Evolutionary conservation across 2,797 vertebrate species (phyloP), one percentile per base, ranked within the genome.

Genomic region (Falco berigora): DNA sequence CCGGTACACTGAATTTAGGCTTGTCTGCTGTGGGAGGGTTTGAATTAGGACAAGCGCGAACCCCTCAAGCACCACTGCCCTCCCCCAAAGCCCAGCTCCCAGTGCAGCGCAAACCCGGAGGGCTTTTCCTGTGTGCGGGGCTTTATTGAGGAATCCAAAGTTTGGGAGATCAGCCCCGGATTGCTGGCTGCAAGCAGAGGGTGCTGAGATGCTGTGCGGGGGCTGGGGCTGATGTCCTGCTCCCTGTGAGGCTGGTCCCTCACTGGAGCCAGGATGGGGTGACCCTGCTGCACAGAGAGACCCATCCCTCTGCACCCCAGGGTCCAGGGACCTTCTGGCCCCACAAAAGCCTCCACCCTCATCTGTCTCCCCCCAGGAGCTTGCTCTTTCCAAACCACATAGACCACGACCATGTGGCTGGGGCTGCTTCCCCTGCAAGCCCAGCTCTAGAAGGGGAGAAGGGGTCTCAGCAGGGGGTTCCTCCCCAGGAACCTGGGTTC

Each of bases 201-300:
- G 40, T 72, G n/a, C 44, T 1, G 2, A 34, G 67, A 14, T 25
- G 14, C 79, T 0, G 0, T 0, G 0, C 4, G 1, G 36, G n/a
- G 24, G 36, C 44, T 87, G 56, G 49, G 42, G 32, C 25, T 1
- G 2, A 10, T 36, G 56, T 64, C 36, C 49, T 69, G 42, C 52
- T 64, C 34, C 50, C 27, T 12, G 10, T 55, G 53, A 79, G 56
- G 42, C 34, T 6, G 8, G 8, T 58, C 14, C 21, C 64, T 68
- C 12, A 3, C 25, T 46, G 63, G n/a, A 64, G 50, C 15, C 38
- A 42, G 46, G 42, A 34, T 1, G 2, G 30, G 44, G 25, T 53
- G 63, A 66, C 23, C 25, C 44, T 1, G 0, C 68, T 71, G 77
- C 59, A 55, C 30, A 30, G 28, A 66, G 16, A 5, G 2, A 49